phyloP scores from a whole-genome alignment of 2,797 vertebrate genomes.

The Acanthiza pusilla region DNA sequence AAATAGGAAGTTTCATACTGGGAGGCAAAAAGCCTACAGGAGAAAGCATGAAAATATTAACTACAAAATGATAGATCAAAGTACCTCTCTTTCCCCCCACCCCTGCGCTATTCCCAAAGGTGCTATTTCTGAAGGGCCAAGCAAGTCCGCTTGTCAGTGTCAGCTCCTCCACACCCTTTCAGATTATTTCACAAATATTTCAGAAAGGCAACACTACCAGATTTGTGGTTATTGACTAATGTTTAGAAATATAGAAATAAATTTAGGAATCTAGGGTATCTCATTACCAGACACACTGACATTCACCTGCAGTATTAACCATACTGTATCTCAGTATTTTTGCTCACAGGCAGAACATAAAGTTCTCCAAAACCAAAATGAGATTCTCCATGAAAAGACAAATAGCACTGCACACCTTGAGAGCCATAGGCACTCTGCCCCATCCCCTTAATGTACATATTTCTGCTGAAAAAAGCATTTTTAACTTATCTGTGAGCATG shows the following conservation, averaged over 20 bases:
- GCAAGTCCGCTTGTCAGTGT: not conserved
- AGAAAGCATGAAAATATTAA: slow-evolving; percentile 10
- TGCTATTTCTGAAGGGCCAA: not conserved
- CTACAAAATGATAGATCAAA: slow-evolving; percentile 46
- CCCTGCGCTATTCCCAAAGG: not conserved
- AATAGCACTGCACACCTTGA: not conserved
- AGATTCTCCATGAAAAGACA: not conserved
- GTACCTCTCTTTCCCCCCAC: not conserved
- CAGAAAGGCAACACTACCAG: not conserved
- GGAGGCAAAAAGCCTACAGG: slow-evolving; percentile 15
- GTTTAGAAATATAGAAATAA: not conserved
- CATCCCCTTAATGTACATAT: rapidly evolving
- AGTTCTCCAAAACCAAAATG: not conserved
- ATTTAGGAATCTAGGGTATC: not conserved
- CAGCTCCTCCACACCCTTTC: not conserved
- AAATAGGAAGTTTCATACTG: slow-evolving; percentile 17
- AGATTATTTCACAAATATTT: not conserved
- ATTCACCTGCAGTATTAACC: not conserved
- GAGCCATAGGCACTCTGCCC: not conserved
- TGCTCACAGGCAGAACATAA: not conserved
- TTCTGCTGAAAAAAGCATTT: not conserved
- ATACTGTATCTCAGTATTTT: not conserved
- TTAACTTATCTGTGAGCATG: not conserved
- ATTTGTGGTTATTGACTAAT: not conserved
- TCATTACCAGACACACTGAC: not conserved